phyloP scores from a whole-genome alignment of 2,888 invertebrate genomes.

The Zygogramma bicolorata region DNA sequence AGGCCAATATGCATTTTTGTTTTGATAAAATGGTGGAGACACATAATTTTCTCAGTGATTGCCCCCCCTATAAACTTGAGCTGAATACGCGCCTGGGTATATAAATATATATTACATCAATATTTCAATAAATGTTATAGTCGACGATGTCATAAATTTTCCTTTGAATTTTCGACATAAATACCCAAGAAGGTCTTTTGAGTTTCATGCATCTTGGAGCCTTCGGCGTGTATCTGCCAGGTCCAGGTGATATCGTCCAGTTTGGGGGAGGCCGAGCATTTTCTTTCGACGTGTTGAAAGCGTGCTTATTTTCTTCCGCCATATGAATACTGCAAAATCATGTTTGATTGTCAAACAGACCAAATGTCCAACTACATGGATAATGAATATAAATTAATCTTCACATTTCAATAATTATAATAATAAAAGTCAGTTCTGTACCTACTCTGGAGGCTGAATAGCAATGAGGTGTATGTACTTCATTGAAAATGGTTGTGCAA shows the following conservation, averaged over 20 bases:
- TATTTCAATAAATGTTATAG: constrained; percentile 34
- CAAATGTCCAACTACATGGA: too few species aligned
- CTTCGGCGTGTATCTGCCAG: constrained; percentile 60
- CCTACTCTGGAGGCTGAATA: too few species aligned
- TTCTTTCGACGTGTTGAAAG: constrained; percentile 57
- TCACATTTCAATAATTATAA: too few species aligned
- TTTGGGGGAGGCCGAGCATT: constrained; percentile 54
- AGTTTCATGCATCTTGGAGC: constrained; percentile 48
- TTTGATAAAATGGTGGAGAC: too few species aligned
- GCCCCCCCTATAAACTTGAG: too few species aligned
- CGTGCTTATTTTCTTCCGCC: constrained; percentile 40
- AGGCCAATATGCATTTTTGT: too few species aligned
- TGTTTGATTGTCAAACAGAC: neutral
- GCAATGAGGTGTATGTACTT: too few species aligned
- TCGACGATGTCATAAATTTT: constrained; percentile 47
- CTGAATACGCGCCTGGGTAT: too few species aligned
- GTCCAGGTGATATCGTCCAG: constrained; percentile 62
- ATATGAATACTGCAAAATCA: neutral
- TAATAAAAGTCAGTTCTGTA: too few species aligned
- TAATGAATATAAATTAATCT: too few species aligned
- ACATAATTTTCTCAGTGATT: too few species aligned
- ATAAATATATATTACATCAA: neutral
- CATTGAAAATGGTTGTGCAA: too few species aligned
- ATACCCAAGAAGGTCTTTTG: constrained; percentile 57
- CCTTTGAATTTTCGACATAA: constrained; percentile 56